A percentile compares a stretch with the other conserved stretches of the same genome.
These are phyloP conservation scores for Xylota sylvarum DNA, from an alignment of 2,888 invertebrate genomes.

Conservation along the genomic window DNA sequence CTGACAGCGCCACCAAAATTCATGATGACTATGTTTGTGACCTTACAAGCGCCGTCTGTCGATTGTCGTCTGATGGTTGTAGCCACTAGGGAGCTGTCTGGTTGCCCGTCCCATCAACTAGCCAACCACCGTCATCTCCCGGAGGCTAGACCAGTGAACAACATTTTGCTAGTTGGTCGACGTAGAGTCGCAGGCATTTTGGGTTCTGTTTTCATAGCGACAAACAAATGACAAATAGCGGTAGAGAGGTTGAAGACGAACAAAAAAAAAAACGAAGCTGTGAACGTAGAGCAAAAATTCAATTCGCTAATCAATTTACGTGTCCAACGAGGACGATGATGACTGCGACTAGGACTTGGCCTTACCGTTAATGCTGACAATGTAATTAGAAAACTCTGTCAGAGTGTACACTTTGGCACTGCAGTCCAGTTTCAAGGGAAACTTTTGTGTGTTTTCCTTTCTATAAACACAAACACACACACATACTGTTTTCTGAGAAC, in stretches of 20 bases:
- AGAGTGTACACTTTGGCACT: conserved; percentile 19
- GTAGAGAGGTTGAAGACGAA: conserved; percentile 2
- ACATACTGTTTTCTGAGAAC: conserved; percentile 31
- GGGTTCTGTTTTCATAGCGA: conserved; percentile 15
- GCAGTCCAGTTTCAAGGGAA: conserved; percentile 53
- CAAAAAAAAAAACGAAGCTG: conserved; percentile 38
- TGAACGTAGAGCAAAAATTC: conserved; percentile 63
- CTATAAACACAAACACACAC: neutral
- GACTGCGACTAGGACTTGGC: conserved; percentile 40
- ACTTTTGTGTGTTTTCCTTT: conserved; percentile 42
- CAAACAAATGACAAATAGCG: conserved; percentile 57
- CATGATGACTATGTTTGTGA: conserved; percentile 53
- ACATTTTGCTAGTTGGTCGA: conserved; percentile 45
- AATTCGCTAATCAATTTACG: conserved; percentile 76
- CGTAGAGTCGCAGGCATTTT: conserved; percentile 28
- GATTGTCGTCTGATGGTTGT: conserved; percentile 41
- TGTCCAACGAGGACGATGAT: conserved; percentile 57
- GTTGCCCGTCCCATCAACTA: conserved; percentile 39
- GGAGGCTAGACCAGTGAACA: conserved; percentile 30
- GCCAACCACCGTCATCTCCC: conserved; percentile 27
- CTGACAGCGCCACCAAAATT: conserved; percentile 38
- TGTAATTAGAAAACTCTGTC: conserved; percentile 74
- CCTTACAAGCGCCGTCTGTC: conserved; percentile 1
- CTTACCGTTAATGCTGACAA: conserved; percentile 69
- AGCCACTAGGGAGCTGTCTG: conserved; percentile 68